Base-by-base conservation (phyloP, 2,113 vertebrate genomes). In the Cyanoderma ruficeps region DNA sequence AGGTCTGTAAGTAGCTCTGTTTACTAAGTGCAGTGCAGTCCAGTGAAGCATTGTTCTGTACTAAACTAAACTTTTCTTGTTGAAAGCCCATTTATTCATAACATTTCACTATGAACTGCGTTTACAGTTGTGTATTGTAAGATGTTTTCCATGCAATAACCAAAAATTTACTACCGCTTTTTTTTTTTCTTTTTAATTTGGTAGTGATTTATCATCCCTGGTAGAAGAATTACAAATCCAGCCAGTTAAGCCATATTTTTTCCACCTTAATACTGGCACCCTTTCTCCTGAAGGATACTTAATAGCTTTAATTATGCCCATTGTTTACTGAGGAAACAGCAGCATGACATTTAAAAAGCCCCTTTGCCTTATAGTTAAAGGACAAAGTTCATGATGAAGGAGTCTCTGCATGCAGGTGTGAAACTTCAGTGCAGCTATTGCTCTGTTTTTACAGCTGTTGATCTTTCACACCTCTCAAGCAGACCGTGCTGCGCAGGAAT, bases 401-500 rank as follows among this genome's bases (percentile, higher is more conserved):
- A 76, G 53, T 24, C 57, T 94, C 49, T 67, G 20, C 21, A 10
- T 31, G 77, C 93, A 97, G 85, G 83, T 97, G 94, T 82, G 60
- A 79, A 59, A 23, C 92, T 96, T 97, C 84, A 85, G 55, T 41
- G 42, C 25, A 77, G 64, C 25, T 83, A 37, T 61, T 57, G 41
- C 33, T 89, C n/a, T 96, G 83, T 97, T 97, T 97, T 95, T 85
- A 63, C 89, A 97, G 97, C 96, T 98, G 95, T 56, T 96, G 89
- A 55, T 81, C 95, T 96, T 96, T 95, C 44, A 14, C 91, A 93
- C 42, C 55, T 82, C 67, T 93, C 93, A 83, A 84, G 20, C 55
- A 46, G 61, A 67, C 77, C 86, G 56, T 57, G 39, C n/a, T 87
- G 75, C 27, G 39, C 68, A 88, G 57, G 47, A 96, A 80, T 85